A percentile compares a stretch with the other conserved stretches of the same genome.
These are phyloP conservation scores for Sebastes hopkinsi DNA, from an alignment of 2,797 vertebrate species.

Conservation along the genomic window DNA sequence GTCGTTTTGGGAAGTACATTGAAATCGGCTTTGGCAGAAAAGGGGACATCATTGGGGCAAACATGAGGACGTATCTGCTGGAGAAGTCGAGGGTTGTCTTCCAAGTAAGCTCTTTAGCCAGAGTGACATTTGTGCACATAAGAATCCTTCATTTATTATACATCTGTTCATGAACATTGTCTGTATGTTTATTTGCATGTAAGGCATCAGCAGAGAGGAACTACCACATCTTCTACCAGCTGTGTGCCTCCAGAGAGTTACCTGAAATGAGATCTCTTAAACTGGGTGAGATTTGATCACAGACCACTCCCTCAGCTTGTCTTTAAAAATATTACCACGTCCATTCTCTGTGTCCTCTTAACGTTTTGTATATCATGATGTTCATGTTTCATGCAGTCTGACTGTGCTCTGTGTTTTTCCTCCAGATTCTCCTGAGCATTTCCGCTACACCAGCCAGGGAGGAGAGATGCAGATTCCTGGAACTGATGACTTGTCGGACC, in stretches of 20 bases:
- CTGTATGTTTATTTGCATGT: neutral
- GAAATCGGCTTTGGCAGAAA: slow-evolving; percentile 83
- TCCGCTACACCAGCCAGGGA: slow-evolving; percentile 84
- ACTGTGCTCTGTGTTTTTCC: neutral
- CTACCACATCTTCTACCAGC: slow-evolving; percentile 89
- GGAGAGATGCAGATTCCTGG: slow-evolving; percentile 66
- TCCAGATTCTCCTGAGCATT: slow-evolving; percentile 79
- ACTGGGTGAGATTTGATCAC: slow-evolving; percentile 71
- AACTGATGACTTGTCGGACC: slow-evolving; percentile 71
- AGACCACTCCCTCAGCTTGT: neutral
- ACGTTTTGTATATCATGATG: neutral
- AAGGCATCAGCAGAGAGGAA: slow-evolving; percentile 83
- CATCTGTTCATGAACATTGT: neutral
- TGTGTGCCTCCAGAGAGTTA: slow-evolving; percentile 83
- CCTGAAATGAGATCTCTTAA: slow-evolving; percentile 82
- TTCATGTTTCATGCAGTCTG: neutral
- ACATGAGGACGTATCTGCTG: slow-evolving; percentile 86
- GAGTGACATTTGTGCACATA: neutral
- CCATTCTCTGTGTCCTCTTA: neutral
- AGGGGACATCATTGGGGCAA: slow-evolving; percentile 82
- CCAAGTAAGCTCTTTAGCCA: slow-evolving; percentile 71
- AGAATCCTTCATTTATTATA: neutral
- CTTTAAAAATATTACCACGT: neutral
- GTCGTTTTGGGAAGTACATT: slow-evolving; percentile 88
- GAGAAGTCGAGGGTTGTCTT: slow-evolving; percentile 89